Evolutionary conservation across 2,113 vertebrate species (phyloP), one percentile per base, ranked within the genome.

Genomic region (Eulemur macaco): DNA sequence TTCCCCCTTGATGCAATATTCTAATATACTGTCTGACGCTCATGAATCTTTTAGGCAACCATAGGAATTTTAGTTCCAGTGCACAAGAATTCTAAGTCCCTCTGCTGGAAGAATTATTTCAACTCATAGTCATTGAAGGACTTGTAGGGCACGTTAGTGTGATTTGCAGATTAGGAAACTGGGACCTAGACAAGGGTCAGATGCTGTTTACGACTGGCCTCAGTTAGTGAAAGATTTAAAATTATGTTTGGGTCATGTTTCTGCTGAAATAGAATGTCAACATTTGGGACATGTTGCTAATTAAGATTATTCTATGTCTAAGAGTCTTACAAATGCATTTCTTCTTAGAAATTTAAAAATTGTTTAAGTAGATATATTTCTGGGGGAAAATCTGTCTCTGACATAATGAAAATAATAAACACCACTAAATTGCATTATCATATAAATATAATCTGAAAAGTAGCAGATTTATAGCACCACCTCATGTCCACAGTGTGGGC

Each of bases 81-180:
- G 60, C 8, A 0, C 54, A 42, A 94, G 76, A 78, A 89, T 80
- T 80, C 27, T 29, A 92, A 76, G 54, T 56, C 52, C 23, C 10
- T 93, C 45, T 86, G 8, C 74, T 86, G 60, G 37, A 27, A 78
- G 69, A 71, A 93, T 88, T 90, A 89, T 52, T 94, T 91, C 58
- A 56, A 77, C 58, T 42, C 54, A 34, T 29, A 82, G 58, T 91
- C 81, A 63, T 54, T 80, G 17, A 93, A 77, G 21, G 42, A 73
- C 76, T 94, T n/a, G 37, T 1, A 54, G 29, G 12, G 5, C 29
- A 71, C 21, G 73, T 60, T 76, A 56, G 8, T 71, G 47, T 66
- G n/a, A 60, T 73, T 92, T 86, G 8, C 73, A 50, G n/a, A 69
- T 88, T 45, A 89, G n/a, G 73, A 86, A 94, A 78, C 20, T 71